A percentile compares a stretch with the other conserved stretches of the same genome.
These are phyloP conservation scores for Drosophila sechellia DNA, from an alignment of 1,140 invertebrate species.

Conservation along the genomic window DNA sequence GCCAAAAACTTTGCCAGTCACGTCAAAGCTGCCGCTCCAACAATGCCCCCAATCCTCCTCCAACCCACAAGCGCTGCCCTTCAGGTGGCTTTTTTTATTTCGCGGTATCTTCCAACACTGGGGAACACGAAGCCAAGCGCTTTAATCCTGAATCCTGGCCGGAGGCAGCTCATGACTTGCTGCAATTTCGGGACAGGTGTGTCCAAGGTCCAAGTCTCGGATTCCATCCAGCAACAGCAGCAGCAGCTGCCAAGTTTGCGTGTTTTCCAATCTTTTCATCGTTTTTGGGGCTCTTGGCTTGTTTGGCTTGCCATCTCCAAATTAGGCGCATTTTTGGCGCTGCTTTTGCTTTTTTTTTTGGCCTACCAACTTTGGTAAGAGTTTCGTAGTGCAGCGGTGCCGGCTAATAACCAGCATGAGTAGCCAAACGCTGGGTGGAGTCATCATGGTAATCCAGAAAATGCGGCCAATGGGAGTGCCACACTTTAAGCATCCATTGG, in stretches of 20 bases:
- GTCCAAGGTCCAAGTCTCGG: conserved; percentile 67
- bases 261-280: conserved; percentile 69
- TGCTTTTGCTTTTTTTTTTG: conserved; percentile 34
- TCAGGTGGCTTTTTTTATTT: conserved; percentile 21
- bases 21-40: conserved; percentile 74
- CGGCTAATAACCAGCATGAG: conserved; percentile 42
- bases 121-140: conserved; percentile 42
- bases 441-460: background rate
- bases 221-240: conserved; percentile 31
- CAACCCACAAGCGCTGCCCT: background rate
- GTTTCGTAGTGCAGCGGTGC: conserved; percentile 20
- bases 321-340: conserved; percentile 61
- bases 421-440: conserved; percentile 20
- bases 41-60: conserved; percentile 8
- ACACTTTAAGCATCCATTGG: background rate
- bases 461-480: background rate
- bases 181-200: conserved; percentile 75
- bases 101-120: conserved; percentile 33
- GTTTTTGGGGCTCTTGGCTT: conserved; percentile 29
- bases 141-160: conserved; percentile 62
- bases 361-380: conserved; percentile 13
- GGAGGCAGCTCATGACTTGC: conserved; percentile 67
- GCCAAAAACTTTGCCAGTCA: conserved; percentile 82
- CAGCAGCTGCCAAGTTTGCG: conserved; percentile 77
- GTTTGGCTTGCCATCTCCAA: conserved; percentile 41